Evolutionary conservation across 2,113 vertebrate species (phyloP).

Genomic region (Podocnemis expansa): DNA sequence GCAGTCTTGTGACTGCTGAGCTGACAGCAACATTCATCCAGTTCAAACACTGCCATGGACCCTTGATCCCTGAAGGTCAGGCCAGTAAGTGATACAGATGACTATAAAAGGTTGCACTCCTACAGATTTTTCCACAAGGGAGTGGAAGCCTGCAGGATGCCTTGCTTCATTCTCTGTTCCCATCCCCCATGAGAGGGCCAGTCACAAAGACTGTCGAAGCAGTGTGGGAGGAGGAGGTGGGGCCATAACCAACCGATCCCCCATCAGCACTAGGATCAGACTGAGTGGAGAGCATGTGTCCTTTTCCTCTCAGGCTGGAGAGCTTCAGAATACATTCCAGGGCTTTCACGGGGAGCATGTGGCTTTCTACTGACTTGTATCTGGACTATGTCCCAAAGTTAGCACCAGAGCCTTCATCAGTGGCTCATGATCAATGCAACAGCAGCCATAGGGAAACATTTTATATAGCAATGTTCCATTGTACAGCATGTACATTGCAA

Average conservation of each 20-base stretch:
- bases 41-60: neutral
- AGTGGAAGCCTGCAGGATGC: neutral
- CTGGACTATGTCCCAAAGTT: neutral
- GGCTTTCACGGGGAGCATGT: neutral
- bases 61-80: neutral
- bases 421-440: neutral
- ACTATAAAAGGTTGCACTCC: neutral
- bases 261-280: neutral
- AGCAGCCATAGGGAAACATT: neutral
- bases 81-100: neutral
- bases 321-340: neutral
- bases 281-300: neutral
- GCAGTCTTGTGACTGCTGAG: neutral
- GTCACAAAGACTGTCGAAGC: neutral
- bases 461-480: neutral
- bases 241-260: neutral
- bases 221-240: neutral
- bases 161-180: neutral
- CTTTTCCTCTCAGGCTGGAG: neutral
- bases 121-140: neutral
- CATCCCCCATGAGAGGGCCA: neutral
- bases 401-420: neutral
- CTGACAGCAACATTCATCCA: neutral
- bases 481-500: neutral
- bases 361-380: neutral